phyloP scores from a whole-genome alignment of 2,888 invertebrate species.

The Drepanosiphum platanoidis region DNA sequence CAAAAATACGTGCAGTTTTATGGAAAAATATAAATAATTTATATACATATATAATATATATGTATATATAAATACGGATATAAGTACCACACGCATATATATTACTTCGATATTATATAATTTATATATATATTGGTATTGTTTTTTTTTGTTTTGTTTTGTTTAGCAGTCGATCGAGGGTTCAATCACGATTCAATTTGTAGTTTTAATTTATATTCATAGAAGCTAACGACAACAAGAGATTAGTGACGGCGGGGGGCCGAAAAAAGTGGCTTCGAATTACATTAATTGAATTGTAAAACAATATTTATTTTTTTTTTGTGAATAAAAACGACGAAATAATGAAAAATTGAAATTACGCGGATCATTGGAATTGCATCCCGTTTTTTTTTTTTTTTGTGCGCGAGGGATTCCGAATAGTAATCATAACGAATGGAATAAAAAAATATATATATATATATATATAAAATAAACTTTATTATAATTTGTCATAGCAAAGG shows the following conservation, averaged over 20 bases:
- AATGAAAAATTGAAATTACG: conserved; percentile 62
- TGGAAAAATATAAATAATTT: conserved; percentile 59
- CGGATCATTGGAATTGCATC: conserved; percentile 58
- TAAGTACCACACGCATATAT: not conserved
- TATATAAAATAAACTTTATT: conserved; percentile 40
- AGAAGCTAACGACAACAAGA: conserved; percentile 60
- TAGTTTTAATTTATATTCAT: conserved; percentile 62
- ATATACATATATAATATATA: conserved; percentile 7
- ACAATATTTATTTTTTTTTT: conserved; percentile 58
- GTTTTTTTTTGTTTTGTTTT: conserved; percentile 28
- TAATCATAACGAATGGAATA: conserved; percentile 47
- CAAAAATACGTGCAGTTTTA: conserved; percentile 60
- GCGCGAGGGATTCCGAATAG: conserved; percentile 48
- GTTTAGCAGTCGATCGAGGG: conserved; percentile 56
- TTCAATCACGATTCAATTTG: conserved; percentile 62
- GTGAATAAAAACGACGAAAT: conserved; percentile 60
- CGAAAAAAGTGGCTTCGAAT: conserved; percentile 60
- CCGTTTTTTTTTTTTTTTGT: too few species aligned
- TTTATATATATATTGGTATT: conserved; percentile 23
- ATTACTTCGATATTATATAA: conserved; percentile 1
- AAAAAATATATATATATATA: too few species aligned
- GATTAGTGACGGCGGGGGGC: conserved; percentile 49
- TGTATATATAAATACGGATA: conserved; percentile 29
- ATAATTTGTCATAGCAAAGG: conserved; percentile 51
- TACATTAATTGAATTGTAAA: conserved; percentile 62